A percentile compares a stretch with the other conserved stretches of the same genome.
phyloP scores from a whole-genome alignment of 2,888 invertebrate genomes.

The Drosophila aldrichi region DNA sequence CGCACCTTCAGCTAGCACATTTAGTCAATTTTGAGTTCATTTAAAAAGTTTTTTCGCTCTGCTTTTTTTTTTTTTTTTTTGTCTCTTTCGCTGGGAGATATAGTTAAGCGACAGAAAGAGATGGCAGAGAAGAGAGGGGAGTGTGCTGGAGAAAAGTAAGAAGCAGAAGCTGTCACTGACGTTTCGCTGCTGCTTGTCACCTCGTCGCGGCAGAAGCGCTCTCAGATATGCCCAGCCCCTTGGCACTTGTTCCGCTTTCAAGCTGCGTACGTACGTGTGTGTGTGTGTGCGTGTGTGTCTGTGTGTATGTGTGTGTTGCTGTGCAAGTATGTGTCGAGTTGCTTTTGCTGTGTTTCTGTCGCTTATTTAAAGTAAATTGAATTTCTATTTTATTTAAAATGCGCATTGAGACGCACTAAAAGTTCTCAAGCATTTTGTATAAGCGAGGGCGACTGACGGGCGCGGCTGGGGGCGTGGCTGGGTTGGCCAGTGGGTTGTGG shows the following conservation, averaged over 20 bases:
- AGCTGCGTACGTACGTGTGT: background rate
- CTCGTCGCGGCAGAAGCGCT: slow-evolving; percentile 28
- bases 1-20: slow-evolving; percentile 72
- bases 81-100: slow-evolving; percentile 14
- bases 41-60: slow-evolving; percentile 64
- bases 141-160: background rate
- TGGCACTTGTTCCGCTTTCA: slow-evolving; percentile 6
- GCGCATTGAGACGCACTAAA: slow-evolving; percentile 82
- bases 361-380: slow-evolving; percentile 80
- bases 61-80: slow-evolving; percentile 8
- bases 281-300: background rate
- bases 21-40: slow-evolving; percentile 81
- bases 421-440: slow-evolving; percentile 70
- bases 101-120: too few relatives aligned
- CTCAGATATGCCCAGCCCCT: slow-evolving; percentile 4
- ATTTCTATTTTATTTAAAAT: slow-evolving; percentile 82
- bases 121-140: background rate
- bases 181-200: slow-evolving; percentile 58
- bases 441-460: background rate
- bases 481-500: background rate
- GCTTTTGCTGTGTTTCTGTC: slow-evolving; percentile 39
- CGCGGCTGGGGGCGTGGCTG: background rate
- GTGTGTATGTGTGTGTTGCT: slow-evolving; percentile 7
- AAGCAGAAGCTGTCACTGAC: slow-evolving; percentile 53
- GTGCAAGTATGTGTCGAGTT: slow-evolving; percentile 5